Evolutionary conservation across 2,113 vertebrate genomes (phyloP).

Genomic region (Cepphus grylle): DNA sequence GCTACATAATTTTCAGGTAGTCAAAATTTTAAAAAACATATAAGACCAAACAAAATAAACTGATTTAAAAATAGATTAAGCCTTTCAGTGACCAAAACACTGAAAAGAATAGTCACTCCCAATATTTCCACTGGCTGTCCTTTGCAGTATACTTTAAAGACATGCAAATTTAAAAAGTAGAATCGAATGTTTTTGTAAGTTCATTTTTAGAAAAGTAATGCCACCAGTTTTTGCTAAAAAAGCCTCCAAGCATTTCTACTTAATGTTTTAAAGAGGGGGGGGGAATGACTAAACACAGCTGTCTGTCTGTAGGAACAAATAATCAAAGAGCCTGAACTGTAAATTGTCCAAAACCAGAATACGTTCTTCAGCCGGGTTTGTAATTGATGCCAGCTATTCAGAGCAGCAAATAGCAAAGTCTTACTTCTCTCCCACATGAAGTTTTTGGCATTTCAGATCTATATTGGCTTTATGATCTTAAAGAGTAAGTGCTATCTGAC

Average conservation of each 20-base stretch:
- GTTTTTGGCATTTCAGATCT: background rate
- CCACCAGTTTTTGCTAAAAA: background rate
- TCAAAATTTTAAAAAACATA: background rate
- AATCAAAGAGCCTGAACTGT: background rate
- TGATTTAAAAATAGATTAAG: background rate
- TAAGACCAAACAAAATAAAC: background rate
- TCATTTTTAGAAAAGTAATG: background rate
- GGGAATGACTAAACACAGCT: background rate
- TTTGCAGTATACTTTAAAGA: background rate
- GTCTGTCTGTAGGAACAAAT: background rate
- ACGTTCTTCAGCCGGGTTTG: background rate
- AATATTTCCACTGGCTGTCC: background rate
- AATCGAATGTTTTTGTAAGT: background rate
- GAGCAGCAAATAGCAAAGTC: background rate
- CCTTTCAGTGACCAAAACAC: background rate
- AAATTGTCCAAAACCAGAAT: background rate
- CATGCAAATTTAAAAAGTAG: background rate
- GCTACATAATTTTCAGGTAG: background rate
- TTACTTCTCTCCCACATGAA: background rate
- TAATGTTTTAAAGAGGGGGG: background rate
- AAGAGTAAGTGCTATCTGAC: background rate
- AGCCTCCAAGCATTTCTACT: background rate
- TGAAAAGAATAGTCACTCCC: background rate
- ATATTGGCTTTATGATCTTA: background rate
- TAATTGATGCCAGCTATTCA: background rate